These are phyloP conservation scores for Mimas tiliae DNA, from an alignment of 2,888 invertebrate species.

Conservation along the genomic window DNA sequence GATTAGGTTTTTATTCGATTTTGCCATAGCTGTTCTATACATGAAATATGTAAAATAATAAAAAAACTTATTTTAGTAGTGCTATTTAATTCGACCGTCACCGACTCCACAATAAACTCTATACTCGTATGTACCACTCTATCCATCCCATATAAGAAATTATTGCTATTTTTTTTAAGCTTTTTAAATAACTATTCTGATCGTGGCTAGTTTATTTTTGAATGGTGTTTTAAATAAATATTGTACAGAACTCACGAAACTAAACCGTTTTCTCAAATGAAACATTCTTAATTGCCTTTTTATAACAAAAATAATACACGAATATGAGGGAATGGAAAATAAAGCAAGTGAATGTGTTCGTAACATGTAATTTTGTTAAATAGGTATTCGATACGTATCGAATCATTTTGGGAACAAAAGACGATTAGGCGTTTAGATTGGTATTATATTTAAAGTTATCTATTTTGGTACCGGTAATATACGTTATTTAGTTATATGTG, in stretches of 20 bases:
- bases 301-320: slow-evolving; percentile 72
- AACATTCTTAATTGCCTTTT: slow-evolving; percentile 53
- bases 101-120: too few relatives aligned
- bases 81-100: too few relatives aligned
- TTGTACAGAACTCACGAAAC: slow-evolving; percentile 47
- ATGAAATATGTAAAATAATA: too few relatives aligned
- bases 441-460: slow-evolving; percentile 36
- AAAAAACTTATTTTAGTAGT: too few relatives aligned
- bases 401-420: slow-evolving; percentile 74
- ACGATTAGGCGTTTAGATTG: slow-evolving; percentile 52
- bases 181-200: too few relatives aligned
- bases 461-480: slow-evolving; percentile 31
- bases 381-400: slow-evolving; percentile 80
- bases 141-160: too few relatives aligned
- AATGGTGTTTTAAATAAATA: neutral
- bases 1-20: too few relatives aligned
- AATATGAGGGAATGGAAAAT: slow-evolving; percentile 76
- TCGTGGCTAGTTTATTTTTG: too few relatives aligned
- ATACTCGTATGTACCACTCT: too few relatives aligned
- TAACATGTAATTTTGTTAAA: slow-evolving; percentile 81
- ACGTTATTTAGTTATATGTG: slow-evolving; percentile 29
- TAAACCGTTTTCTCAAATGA: slow-evolving; percentile 36
- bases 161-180: too few relatives aligned
- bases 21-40: too few relatives aligned
- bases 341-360: slow-evolving; percentile 72